Conservation (phyloP, 1,140 invertebrate genomes). For the Hycleus phaleratus region DNA sequence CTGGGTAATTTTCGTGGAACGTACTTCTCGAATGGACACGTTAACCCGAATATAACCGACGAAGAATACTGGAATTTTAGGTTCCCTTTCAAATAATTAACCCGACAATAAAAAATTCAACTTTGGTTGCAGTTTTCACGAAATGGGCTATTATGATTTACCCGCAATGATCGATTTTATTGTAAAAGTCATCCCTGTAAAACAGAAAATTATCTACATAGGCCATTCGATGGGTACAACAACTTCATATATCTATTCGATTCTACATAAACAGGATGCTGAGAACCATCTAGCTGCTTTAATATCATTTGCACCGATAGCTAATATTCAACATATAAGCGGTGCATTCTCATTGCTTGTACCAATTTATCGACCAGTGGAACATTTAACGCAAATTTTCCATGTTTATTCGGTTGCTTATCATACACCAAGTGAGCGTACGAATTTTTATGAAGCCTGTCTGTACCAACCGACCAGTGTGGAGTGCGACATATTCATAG, state of each 20-base stretch:
- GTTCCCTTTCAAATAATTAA: neutral
- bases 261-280: neutral
- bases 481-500: neutral
- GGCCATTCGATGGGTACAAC: constrained; percentile 2
- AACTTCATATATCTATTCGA: neutral
- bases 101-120: neutral
- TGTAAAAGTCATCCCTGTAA: neutral
- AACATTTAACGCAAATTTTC: neutral
- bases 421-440: neutral
- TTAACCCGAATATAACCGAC: neutral
- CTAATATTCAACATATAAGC: neutral
- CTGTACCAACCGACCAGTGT: neutral
- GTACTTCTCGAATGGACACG: constrained; percentile 5
- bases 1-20: constrained; percentile 28
- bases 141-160: neutral
- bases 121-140: constrained; percentile 1
- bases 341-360: neutral
- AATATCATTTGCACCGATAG: neutral
- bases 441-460: neutral
- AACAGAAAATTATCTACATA: neutral
- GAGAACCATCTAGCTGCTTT: neutral
- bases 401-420: neutral
- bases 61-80: constrained; percentile 5
- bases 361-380: neutral
- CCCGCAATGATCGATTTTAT: neutral